These are phyloP conservation scores for Cydia amplana DNA, from an alignment of 1,140 invertebrate genomes.

Conservation along the genomic window DNA sequence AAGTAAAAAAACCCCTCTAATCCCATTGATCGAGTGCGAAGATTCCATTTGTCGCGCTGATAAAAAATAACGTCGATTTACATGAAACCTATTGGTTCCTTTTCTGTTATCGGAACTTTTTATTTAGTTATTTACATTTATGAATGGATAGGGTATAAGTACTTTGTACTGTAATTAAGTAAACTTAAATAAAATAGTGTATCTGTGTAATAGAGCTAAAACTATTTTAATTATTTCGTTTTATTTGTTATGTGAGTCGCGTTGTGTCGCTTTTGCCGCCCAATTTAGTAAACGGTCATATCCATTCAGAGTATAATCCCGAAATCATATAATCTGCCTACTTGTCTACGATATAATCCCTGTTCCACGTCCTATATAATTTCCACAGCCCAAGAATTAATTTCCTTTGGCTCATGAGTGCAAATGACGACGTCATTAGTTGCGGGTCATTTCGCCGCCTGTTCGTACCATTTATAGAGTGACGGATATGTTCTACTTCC, in stretches of 20 bases:
- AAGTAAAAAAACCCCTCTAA: conserved; percentile 15
- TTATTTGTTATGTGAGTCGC: too few species aligned
- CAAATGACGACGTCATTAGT: conserved; percentile 30
- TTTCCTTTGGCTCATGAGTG: conserved; percentile 22
- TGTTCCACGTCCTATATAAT: background rate
- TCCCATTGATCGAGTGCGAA: conserved; percentile 26
- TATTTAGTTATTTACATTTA: conserved; percentile 3
- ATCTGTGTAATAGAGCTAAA: too few species aligned
- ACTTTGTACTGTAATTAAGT: background rate
- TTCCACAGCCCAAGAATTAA: conserved; percentile 24
- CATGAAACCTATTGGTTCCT: conserved; percentile 18
- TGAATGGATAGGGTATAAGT: background rate
- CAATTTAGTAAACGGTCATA: background rate
- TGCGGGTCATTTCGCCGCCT: conserved; percentile 22
- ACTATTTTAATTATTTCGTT: background rate
- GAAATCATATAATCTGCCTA: background rate
- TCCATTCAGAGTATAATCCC: background rate
- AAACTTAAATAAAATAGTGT: too few species aligned
- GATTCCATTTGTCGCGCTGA: conserved; percentile 23
- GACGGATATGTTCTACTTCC: background rate
- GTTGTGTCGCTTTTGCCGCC: too few species aligned
- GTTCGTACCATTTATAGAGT: conserved; percentile 22
- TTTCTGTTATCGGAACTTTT: conserved; percentile 6
- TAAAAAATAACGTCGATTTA: conserved; percentile 18
- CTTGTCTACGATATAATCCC: background rate